Evolutionary conservation across 2,888 invertebrate genomes (phyloP), one percentile per base, ranked within the genome.

Genomic region (Erebia epiphron): DNA sequence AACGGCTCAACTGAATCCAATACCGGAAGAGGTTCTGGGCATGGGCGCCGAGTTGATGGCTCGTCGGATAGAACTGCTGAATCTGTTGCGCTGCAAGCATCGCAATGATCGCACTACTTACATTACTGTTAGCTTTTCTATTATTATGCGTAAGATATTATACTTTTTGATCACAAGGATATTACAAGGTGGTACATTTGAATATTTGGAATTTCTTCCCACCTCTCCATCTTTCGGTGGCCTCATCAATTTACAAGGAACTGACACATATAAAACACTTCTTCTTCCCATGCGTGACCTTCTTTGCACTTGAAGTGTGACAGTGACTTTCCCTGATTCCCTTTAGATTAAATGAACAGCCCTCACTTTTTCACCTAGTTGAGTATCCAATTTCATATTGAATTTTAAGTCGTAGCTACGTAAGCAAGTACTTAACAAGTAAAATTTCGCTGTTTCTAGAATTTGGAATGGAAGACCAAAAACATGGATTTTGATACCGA

Each of bases 391-490:
- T 18, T 54, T 16, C 18, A 18, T 16, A 1, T 7, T 7, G n/a
- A 50, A n/a, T 7, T 50, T 14, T n/a, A 50, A 50, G 7, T 50
- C 10, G 10, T 11, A 46, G n/a, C 50, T 50, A n/a, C 10, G 46
- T 46, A 46, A 46, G 46, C 1, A 50, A 10, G 16, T 18, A 16
- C n/a, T 54, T 54, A 54, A 18, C 54, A 10, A 18, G 10, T 54
- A 18, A 0, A 54, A 54, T 54, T 52, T 9, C 10, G 10, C 18
- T 16, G 16, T 16, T 54, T 84, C 50, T 74, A 92, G 91, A 90
- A 86, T 76, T 74, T 86, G 52, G 91, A 89, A 78, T 88, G 86
- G 87, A 91, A 89, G 83, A 76, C 81, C 0, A 91, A 87, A 77
- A 87, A 86, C 69, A 60, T 74, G 0, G 89, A 90, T 71, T 85